phyloP scores from a whole-genome alignment of 64 coral and sea anemone genomes.

The Montipora capricornis region DNA sequence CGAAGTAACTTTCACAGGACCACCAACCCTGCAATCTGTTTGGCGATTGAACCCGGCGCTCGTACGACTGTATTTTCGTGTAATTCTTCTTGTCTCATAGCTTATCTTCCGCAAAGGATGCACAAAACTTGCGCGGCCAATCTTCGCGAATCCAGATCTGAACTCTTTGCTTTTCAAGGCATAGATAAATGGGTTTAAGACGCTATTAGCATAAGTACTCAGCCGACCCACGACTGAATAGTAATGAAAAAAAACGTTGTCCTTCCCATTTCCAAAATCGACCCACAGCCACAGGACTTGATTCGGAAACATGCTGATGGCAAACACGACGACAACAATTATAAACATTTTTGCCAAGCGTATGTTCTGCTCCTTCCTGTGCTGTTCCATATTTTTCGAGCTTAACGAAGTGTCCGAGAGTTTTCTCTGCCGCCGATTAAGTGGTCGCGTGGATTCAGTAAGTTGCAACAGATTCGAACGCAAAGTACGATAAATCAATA shows the following conservation, averaged over 20 bases:
- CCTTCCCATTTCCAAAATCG: constrained; percentile 58
- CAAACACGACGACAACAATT: constrained; percentile 80
- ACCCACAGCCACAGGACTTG: constrained; percentile 90
- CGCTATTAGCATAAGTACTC: constrained; percentile 87
- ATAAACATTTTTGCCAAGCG: constrained; percentile 86
- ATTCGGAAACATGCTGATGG: constrained; percentile 91
- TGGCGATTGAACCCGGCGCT: not conserved
- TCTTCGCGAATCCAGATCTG: constrained; percentile 51
- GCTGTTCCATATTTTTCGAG: not conserved
- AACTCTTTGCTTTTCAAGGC: constrained; percentile 76
- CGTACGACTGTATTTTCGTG: not conserved
- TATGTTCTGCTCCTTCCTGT: constrained; percentile 43
- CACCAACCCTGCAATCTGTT: not conserved
- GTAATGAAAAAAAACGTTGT: constrained; percentile 50
- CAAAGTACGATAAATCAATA: constrained; percentile 38
- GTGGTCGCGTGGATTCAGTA: not conserved
- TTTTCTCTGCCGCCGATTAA: not conserved
- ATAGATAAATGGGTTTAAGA: constrained; percentile 89
- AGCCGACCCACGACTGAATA: constrained; percentile 70
- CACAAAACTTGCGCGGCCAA: constrained; percentile 28
- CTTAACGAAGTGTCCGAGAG: not conserved
- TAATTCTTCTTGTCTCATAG: not conserved
- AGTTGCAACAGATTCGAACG: constrained; percentile 41
- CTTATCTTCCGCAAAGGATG: constrained; percentile 16
- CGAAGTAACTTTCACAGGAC: not conserved